Conservation (phyloP, 2,113 vertebrate species). For the Lagopus muta region DNA sequence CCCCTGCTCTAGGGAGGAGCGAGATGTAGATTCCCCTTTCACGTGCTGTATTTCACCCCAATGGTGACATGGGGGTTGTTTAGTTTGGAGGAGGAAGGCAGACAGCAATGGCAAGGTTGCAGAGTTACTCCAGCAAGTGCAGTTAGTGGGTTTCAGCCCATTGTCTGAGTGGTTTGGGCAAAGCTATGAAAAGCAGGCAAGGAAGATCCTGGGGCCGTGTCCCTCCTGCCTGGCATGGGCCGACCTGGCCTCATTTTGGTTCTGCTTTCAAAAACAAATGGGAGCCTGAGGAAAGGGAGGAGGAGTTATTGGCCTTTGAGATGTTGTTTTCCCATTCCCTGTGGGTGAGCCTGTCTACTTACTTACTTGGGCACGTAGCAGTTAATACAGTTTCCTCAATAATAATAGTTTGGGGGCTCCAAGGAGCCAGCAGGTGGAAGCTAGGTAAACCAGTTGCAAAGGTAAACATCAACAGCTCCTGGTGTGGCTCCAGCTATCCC, state of each 20-base stretch:
- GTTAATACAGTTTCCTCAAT: neutral
- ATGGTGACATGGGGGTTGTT: neutral
- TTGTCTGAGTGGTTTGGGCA: neutral
- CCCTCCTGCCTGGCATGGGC: neutral
- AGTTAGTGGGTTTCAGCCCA: neutral
- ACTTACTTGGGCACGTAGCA: neutral
- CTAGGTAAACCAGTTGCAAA: conserved; percentile 14
- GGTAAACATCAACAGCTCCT: neutral
- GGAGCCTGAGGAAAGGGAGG: conserved; percentile 32
- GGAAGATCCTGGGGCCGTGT: neutral
- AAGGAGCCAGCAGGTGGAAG: conserved; percentile 1
- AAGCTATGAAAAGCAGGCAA: neutral
- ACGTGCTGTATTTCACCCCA: neutral
- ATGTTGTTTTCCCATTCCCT: conserved; percentile 24
- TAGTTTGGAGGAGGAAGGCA: neutral
- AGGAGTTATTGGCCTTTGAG: conserved; percentile 3
- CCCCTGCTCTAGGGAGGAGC: neutral
- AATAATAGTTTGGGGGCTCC: conserved; percentile 13
- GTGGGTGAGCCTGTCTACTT: neutral
- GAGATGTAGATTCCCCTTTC: neutral
- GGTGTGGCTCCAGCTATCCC: fast-evolving
- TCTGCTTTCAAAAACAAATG: neutral
- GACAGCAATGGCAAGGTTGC: neutral
- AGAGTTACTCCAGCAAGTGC: neutral
- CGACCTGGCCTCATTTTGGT: neutral